Conservation (phyloP, 2,888 invertebrate genomes). For the Papilio protenor region DNA sequence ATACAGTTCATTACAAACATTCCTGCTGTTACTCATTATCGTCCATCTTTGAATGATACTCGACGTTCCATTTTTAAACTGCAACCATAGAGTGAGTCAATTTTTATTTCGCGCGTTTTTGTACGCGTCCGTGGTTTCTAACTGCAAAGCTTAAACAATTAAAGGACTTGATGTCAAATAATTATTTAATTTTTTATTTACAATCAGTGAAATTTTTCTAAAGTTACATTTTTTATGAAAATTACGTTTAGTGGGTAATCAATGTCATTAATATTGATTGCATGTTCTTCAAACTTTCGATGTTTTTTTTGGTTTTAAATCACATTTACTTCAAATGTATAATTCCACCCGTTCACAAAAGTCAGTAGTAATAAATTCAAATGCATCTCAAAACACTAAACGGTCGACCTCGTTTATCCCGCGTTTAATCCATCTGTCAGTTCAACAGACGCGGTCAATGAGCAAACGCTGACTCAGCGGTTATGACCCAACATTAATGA, state of each 20-base stretch:
- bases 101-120: constrained; percentile 29
- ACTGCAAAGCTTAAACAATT: neutral
- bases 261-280: no score
- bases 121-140: constrained; percentile 11
- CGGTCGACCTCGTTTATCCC: constrained; percentile 33
- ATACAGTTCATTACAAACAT: constrained; percentile 22
- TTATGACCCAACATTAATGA: constrained; percentile 18
- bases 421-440: constrained; percentile 28
- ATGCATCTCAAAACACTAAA: neutral
- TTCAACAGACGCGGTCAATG: constrained; percentile 40
- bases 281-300: no score
- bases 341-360: neutral
- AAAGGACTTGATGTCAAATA: no score
- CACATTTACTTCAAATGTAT: neutral
- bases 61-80: constrained; percentile 37
- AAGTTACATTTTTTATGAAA: no score
- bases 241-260: no score
- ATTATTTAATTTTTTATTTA: no score
- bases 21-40: constrained; percentile 28
- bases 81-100: constrained; percentile 7
- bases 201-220: no score
- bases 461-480: constrained; percentile 28
- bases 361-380: constrained; percentile 1
- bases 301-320: neutral
- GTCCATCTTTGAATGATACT: constrained; percentile 26